Base-by-base conservation (phyloP, 2,113 vertebrate genomes). In the Coptodon bakossiorum region DNA sequence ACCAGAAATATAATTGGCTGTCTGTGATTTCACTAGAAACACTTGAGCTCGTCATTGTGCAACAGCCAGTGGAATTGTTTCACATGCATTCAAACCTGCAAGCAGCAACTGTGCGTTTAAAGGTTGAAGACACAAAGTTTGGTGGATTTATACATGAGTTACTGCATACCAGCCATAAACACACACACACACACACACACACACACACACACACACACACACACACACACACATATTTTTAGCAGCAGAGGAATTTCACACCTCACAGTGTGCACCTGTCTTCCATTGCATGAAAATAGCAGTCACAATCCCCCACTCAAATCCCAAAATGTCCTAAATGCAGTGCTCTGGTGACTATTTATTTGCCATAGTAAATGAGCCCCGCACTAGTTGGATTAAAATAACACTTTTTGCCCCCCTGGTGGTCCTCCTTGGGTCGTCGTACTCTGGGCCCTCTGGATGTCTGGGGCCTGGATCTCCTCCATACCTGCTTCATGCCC, bases 1-100 rank as follows among this genome's bases (percentile, higher is more conserved):
- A 12, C 4, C 43, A 88, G 85, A 92, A 92, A 94, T 63, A 36
- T 50, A 82, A 88, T 52, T 29, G 45, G 10, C 53, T 86, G 9
- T 4, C 14, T 1, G 9, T 53, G 85, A 81, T 91, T 85, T 84
- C 9, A 82, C 66, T 5, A 61, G 78, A 91, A 93, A 92, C 82
- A 87, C 1, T 52, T 43, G 6, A 19, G 50, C 4, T 76, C 1
- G 4, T 29, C 2, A 50, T 27, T 52, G 52, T 82, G 36, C 59
- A 9, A 56, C 31, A 89, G 54, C 38, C 79, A 81, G 13, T 8
- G 17, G 24, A 5, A 6, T 5, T 6, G 8, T 76, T 71, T 59
- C 12, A 66, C 10, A 71, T 9, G 6, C 9, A 7, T 57, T 9
- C 11, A n/a, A 22, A 22, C 19, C 2, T 24, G 12, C 61, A 59